Evolutionary conservation across 2,888 invertebrate genomes (phyloP).

Genomic region (Linhomoeus sp.): DNA sequence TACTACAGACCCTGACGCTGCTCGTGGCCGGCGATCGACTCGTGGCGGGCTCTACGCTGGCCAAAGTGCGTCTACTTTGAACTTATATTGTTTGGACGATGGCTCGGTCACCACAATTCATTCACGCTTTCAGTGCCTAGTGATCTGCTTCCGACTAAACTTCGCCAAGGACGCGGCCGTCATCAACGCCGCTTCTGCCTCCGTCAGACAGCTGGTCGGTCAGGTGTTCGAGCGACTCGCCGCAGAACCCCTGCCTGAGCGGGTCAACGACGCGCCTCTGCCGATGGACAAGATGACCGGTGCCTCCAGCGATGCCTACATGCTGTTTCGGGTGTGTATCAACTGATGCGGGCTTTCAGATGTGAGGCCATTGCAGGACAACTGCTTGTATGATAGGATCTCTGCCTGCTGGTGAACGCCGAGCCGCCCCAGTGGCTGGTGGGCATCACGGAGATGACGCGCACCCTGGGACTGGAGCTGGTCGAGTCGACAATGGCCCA

Average conservation of each 20-base stretch:
- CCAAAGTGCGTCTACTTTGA: conserved; percentile 47
- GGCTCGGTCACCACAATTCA: too few relatives aligned
- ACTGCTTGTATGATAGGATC: conserved; percentile 45
- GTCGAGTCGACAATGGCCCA: conserved; percentile 68
- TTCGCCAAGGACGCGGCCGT: conserved; percentile 81
- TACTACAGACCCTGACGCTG: conserved; percentile 80
- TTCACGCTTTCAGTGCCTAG: conserved; percentile 53
- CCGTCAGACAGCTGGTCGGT: conserved; percentile 79
- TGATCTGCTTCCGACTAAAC: conserved; percentile 87
- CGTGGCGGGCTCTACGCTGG: conserved; percentile 77
- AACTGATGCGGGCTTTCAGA: too few relatives aligned
- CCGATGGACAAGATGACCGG: conserved; percentile 39
- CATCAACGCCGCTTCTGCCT: conserved; percentile 90
- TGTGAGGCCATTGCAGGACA: too few relatives aligned
- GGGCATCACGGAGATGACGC: conserved; percentile 87
- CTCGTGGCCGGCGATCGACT: conserved; percentile 82
- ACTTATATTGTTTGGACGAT: too few relatives aligned
- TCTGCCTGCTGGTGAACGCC: conserved; percentile 84
- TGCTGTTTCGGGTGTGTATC: conserved; percentile 58
- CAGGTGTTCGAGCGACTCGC: conserved; percentile 39
- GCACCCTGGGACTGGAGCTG: conserved; percentile 84
- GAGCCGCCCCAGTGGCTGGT: conserved; percentile 86
- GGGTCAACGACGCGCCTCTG: conserved; percentile 3
- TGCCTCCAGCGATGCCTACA: conserved; percentile 77
- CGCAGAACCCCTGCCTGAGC: conserved; percentile 15